Evolutionary conservation across 2,888 invertebrate genomes (phyloP), one percentile per base, ranked within the genome.

Genomic region (Nomada ruficornis): DNA sequence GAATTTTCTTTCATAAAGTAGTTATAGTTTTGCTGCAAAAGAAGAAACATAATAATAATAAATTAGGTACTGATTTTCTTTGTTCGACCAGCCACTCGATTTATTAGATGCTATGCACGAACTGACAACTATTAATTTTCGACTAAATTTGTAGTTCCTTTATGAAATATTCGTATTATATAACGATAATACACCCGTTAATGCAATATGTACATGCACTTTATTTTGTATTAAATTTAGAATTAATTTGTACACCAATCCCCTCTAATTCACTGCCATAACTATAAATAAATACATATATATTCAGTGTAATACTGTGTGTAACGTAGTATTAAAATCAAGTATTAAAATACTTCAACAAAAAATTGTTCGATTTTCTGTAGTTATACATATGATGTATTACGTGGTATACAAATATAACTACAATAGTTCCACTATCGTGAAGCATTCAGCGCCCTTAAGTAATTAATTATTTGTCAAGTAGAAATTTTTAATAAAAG

Each of bases 171-270:
- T 64, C 44, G 81, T 81, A 77, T 77, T 81, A 77, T 81, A 23
- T 62, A 42, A 55, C 7, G 44, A 74, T 81, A 83, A 83, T 77
- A 71, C 77, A 75, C 57, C 67, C 54, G 36, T 74, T 11, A 13
- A 78, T 29, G 23, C 26, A 20, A 23, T 50, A 47, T 47, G 29
- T 69, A 29, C 20, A 54, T 36, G 9, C 13, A 36, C 9, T 20
- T n/a, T 36, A 29, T 23, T 65, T 47, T 59, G 20, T 67, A 5
- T 60, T 59, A 4, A 29, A 9, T 52, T 44, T n/a, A 47, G 9
- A 15, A 11, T 18, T n/a, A 26, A 23, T 26, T 60, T 47, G 26
- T 15, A 42, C 9, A 57, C 47, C 29, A 57, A 18, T 72, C 54
- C 20, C 44, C 18, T n/a, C 59, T n/a, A 29, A 69, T 59, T 18